Conservation (phyloP, 37 sponge, comb jelly and placozoan species). For the Cladorhizidae sp. region DNA sequence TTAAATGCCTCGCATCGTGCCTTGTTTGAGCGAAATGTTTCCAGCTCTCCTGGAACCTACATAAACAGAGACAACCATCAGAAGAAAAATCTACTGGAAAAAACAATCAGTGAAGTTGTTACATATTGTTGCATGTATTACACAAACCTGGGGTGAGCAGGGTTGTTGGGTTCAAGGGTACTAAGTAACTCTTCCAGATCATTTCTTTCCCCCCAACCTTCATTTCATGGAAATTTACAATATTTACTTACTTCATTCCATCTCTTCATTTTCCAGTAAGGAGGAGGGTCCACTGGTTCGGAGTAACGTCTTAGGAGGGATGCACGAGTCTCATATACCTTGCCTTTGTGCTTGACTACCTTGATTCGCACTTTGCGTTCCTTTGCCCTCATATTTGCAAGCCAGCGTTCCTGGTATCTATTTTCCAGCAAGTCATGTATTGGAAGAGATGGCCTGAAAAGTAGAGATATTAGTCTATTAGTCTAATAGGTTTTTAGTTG, state of each 20-base stretch:
- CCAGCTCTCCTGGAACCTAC: slow-evolving; percentile 64
- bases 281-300: slow-evolving; percentile 77
- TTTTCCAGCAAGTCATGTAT: slow-evolving; percentile 80
- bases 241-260: slow-evolving; percentile 66
- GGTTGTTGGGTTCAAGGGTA: too few species aligned
- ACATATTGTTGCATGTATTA: too few species aligned
- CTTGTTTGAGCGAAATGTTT: slow-evolving; percentile 72
- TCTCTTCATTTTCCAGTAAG: slow-evolving; percentile 77
- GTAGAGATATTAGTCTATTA: not conserved
- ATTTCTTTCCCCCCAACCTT: too few species aligned
- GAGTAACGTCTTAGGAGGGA: slow-evolving; percentile 69
- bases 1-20: slow-evolving; percentile 55
- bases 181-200: too few species aligned
- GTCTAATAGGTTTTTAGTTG: not conserved
- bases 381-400: slow-evolving; percentile 53
- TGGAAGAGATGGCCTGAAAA: slow-evolving; percentile 85
- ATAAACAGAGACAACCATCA: too few species aligned
- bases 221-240: too few species aligned
- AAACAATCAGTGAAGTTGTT: too few species aligned
- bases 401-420: slow-evolving; percentile 81
- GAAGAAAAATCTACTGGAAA: too few species aligned
- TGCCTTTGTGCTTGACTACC: slow-evolving; percentile 60
- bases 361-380: slow-evolving; percentile 41
- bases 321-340: slow-evolving; percentile 81
- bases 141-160: too few species aligned